Evolutionary conservation across 2,888 invertebrate genomes (phyloP), one percentile per base, ranked within the genome.

Genomic region (Luffia ferchaultella): DNA sequence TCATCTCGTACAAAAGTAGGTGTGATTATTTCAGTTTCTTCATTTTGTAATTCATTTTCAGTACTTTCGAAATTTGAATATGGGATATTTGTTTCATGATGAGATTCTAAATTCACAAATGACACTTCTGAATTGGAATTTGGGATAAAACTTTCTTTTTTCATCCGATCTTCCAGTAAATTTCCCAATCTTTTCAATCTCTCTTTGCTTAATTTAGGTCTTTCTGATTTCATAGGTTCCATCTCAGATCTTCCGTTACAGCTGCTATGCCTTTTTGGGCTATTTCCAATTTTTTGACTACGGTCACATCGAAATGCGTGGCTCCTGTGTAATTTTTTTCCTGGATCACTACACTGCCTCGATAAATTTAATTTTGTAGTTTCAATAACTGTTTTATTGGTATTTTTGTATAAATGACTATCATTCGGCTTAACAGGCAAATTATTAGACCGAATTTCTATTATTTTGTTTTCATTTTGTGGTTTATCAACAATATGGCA

Each of bases 281-380:
- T 68, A 30, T 60, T 60, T 45, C 52, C 49, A 5, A 74, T 63
- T 54, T 76, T 76, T 55, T 80, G 76, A 42, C 70, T 78, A 18
- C 79, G 67, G 46, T 87, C 87, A 55, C 86, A 85, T 1, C 88
- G 72, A 56, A 88, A 87, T 0, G 88, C 88, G 57, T 87, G 87
- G 50, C 85, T 87, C 43, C 88, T 65, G 43, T 87, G 87, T n/a
- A 87, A 67, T 57, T 86, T 86, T 52, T 85, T 86, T 0, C 82
- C 76, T 0, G 86, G 85, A 55, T 86, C 86, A 56, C 85, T 86
- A 1, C 61, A 64, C 57, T 86, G 86, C 0, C 86, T 64, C 0
- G 76, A 64, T 5, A 86, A 56, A 2, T 15, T 18, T 5, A 66
- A 56, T 20, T 71, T 73, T 58, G 77, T 82, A 0, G 68, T 57